Conservation (phyloP, 2,797 vertebrate genomes). For the Gadopsis marmoratus region DNA sequence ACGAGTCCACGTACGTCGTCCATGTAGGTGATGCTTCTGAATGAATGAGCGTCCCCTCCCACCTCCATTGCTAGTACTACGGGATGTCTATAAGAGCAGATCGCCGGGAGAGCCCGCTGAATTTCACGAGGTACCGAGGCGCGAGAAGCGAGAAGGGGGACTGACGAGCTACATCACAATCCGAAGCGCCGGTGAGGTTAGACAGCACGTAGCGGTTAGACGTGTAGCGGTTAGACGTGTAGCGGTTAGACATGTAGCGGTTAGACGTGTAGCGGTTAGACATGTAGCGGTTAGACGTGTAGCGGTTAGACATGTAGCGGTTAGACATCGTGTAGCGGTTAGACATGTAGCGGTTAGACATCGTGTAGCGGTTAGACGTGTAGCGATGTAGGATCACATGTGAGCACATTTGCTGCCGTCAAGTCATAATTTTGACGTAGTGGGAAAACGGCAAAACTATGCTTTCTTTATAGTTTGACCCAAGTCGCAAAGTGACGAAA, state of each 20-base stretch:
- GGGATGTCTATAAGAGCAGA: slow-evolving; percentile 87
- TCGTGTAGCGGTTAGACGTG: too few relatives aligned
- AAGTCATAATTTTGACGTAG: slow-evolving; percentile 26
- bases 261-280: too few relatives aligned
- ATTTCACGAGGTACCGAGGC: slow-evolving; percentile 76
- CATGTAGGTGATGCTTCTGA: slow-evolving; percentile 86
- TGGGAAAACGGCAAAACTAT: slow-evolving; percentile 33
- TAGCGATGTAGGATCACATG: neutral
- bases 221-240: too few relatives aligned
- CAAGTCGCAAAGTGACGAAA: slow-evolving; percentile 44
- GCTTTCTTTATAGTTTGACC: slow-evolving; percentile 51
- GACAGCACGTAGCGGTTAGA: neutral
- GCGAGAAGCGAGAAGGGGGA: slow-evolving; percentile 51
- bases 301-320: too few relatives aligned
- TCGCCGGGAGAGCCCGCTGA: slow-evolving; percentile 83
- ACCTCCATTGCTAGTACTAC: slow-evolving; percentile 86
- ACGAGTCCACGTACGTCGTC: slow-evolving; percentile 83
- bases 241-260: too few relatives aligned
- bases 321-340: too few relatives aligned
- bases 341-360: too few relatives aligned
- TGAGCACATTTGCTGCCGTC: neutral
- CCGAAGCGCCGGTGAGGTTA: slow-evolving; percentile 16
- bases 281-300: too few relatives aligned
- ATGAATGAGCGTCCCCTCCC: slow-evolving; percentile 88
- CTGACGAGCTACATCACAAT: slow-evolving; percentile 49